Base-by-base conservation (phyloP, 2,888 invertebrate genomes). In the Diaphora mendica region DNA sequence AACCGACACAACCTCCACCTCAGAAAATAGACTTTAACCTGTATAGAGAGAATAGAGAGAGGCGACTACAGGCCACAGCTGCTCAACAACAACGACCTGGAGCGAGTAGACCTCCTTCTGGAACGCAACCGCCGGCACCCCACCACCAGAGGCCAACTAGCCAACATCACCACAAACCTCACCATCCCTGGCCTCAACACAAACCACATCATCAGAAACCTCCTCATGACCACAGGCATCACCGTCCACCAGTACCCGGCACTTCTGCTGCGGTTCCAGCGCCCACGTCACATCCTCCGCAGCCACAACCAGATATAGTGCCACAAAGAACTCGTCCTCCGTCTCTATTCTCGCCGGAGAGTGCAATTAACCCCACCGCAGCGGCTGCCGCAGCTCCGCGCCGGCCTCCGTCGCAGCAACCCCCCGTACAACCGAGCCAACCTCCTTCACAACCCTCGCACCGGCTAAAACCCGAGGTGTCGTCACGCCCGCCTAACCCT, bases 331-430 rank as follows among this genome's bases (percentile, higher is more conserved):
- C 96, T 33, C 92, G 96, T 68, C 96, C 96, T 4, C 96, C 96
- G 0, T 97, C 97, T 23, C 87, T 97, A 51, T 97, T 97, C 88
- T 97, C 97, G 5, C 97, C 97, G 0, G 97, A 97, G 78, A 97
- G 96, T 77, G 93, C 90, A 0, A 94, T 94, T 1, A 94, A 96
- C 0, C 96, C 96, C 11, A 89, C 92, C 5, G 93, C 91, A 9
- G 93, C 94, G 0, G 95, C 96, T n/a, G 90, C 91, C 1, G 82
- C 91, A 1, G 91, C 91, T 2, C 82, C 84, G 79, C 86, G 88
- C 70, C 90, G 90, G 11, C 90, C 90, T 35, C 93, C 90, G 0
- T 83, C 85, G 44, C 88, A 72, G 1, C 83, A 79, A 51, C 85
- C 85, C 66, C 85, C 86, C 11, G 85, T 84, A 7, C 73, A 91